These are phyloP conservation scores for Columba janthina DNA, from an alignment of 2,113 vertebrate genomes.

Conservation along the genomic window DNA sequence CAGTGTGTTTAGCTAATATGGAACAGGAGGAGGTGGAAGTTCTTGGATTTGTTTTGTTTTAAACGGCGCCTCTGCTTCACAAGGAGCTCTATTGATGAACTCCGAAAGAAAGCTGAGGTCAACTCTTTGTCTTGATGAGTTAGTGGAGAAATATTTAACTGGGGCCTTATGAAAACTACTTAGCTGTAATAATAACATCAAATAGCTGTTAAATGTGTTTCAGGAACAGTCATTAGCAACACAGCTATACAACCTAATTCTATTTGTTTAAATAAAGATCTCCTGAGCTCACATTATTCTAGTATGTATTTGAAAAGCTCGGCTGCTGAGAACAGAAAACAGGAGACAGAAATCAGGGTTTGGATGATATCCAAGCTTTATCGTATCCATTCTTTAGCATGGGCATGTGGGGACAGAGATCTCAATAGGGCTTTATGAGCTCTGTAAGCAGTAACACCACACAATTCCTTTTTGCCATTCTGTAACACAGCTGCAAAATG, in stretches of 20 bases:
- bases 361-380: constrained; percentile 4
- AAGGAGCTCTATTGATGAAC: constrained; percentile 15
- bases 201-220: constrained; percentile 29
- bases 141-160: constrained; percentile 43
- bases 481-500: neutral
- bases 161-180: constrained; percentile 20
- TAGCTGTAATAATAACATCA: constrained; percentile 32
- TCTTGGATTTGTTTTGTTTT: constrained; percentile 17
- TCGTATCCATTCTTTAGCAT: neutral
- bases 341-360: neutral
- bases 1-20: neutral
- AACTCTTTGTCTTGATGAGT: constrained; percentile 46
- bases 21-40: constrained; percentile 38
- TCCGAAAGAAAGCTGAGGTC: constrained; percentile 25
- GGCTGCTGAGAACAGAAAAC: neutral
- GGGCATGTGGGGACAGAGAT: neutral
- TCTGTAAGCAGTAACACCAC: fast-evolving
- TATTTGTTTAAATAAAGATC: constrained; percentile 49
- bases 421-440: neutral
- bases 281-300: constrained; percentile 13
- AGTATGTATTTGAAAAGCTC: neutral
- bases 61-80: neutral
- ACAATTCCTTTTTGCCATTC: neutral
- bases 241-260: constrained; percentile 40
- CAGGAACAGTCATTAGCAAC: constrained; percentile 15